phyloP scores from a whole-genome alignment of 2,888 invertebrate species.

The Meloe dianella region DNA sequence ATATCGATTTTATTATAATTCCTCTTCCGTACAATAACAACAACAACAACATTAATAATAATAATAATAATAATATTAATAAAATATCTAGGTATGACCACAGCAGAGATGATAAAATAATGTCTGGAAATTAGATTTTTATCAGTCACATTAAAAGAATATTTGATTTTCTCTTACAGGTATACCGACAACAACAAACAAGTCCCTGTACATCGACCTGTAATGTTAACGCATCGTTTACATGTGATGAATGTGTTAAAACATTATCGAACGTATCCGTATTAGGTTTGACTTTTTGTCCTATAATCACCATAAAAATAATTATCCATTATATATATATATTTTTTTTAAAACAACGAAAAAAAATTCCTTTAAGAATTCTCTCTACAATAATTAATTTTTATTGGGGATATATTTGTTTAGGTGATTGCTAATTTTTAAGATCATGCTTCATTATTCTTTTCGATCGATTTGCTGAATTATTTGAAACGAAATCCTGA shows the following conservation, averaged over 20 bases:
- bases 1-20: neutral
- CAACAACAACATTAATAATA: neutral
- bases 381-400: slow-evolving; percentile 49
- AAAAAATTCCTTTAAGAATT: slow-evolving; percentile 48
- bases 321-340: slow-evolving; percentile 33
- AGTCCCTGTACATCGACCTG: slow-evolving; percentile 50
- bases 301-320: slow-evolving; percentile 36
- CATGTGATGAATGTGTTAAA: slow-evolving; percentile 39
- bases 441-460: slow-evolving; percentile 24
- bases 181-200: slow-evolving; percentile 43
- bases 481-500: neutral
- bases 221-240: slow-evolving; percentile 54
- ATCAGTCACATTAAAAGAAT: slow-evolving; percentile 7
- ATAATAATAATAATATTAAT: slow-evolving; percentile 16
- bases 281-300: slow-evolving; percentile 38
- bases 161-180: slow-evolving; percentile 50
- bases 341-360: neutral
- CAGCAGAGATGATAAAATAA: slow-evolving; percentile 19
- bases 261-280: slow-evolving; percentile 36
- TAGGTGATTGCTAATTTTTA: slow-evolving; percentile 30
- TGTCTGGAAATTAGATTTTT: neutral
- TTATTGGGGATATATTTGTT: slow-evolving; percentile 30
- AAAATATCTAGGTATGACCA: slow-evolving; percentile 26
- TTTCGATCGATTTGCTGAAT: neutral
- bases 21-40: neutral